These are phyloP conservation scores for Anolis sagrei DNA, from an alignment of 2,113 vertebrate species.

Conservation along the genomic window DNA sequence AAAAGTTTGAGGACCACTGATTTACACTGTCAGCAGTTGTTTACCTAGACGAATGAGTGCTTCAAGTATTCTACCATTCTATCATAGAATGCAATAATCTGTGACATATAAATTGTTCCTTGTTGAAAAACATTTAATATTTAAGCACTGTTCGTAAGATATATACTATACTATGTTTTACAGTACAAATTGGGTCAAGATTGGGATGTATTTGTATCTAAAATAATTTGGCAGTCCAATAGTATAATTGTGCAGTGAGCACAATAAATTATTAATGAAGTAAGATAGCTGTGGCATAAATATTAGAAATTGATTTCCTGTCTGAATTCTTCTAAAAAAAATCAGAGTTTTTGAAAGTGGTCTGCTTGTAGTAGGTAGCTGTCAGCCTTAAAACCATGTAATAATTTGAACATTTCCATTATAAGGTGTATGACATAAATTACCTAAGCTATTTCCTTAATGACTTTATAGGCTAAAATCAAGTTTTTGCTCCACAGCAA, in stretches of 20 bases:
- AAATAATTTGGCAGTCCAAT: constrained; percentile 6
- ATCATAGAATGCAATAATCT: not conserved
- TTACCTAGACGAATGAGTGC: not conserved
- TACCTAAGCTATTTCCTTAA: constrained; percentile 18
- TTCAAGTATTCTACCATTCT: not conserved
- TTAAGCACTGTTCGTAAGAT: not conserved
- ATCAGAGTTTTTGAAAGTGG: not conserved
- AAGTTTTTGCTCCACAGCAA: constrained; percentile 38
- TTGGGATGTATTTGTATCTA: not conserved
- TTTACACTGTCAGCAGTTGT: constrained; percentile 4
- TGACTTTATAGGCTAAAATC: constrained; percentile 33
- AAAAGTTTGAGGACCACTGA: no score
- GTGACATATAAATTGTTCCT: not conserved
- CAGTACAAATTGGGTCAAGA: not conserved
- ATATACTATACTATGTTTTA: constrained; percentile 2
- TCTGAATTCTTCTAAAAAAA: not conserved
- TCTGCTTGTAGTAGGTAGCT: constrained; percentile 41
- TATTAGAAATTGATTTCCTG: constrained; percentile 34
- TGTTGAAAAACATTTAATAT: not conserved
- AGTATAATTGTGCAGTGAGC: constrained; percentile 14
- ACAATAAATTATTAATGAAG: constrained; percentile 45
- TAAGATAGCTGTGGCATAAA: constrained; percentile 26
- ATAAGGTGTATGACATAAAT: constrained; percentile 33
- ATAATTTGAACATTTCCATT: constrained; percentile 42
- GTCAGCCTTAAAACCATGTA: constrained; percentile 33